phyloP scores from a whole-genome alignment of 2,888 invertebrate genomes.

The Mythimna impura region DNA sequence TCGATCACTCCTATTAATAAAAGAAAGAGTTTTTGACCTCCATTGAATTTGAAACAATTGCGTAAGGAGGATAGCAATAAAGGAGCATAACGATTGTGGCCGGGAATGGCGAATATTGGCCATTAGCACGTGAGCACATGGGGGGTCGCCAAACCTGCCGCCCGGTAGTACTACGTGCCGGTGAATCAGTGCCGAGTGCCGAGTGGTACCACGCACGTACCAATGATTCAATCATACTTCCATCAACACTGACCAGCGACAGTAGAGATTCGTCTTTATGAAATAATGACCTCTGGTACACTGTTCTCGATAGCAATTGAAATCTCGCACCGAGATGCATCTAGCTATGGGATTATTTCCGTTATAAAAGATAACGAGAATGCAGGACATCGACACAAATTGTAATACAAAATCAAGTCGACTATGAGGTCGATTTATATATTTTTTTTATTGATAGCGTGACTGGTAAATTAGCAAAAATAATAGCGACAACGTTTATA shows the following conservation, averaged over 20 bases:
- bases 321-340: conserved; percentile 26
- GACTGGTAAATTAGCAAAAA: background rate
- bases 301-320: conserved; percentile 46
- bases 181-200: conserved; percentile 61
- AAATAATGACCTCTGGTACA: conserved; percentile 46
- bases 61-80: conserved; percentile 76
- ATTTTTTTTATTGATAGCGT: conserved; percentile 21
- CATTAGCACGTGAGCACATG: conserved; percentile 84
- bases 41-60: conserved; percentile 76
- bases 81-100: conserved; percentile 69
- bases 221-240: conserved; percentile 61
- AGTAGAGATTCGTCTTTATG: conserved; percentile 41
- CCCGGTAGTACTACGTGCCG: conserved; percentile 65
- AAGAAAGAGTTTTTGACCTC: conserved; percentile 77
- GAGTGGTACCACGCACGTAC: conserved; percentile 62
- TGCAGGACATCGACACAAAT: background rate
- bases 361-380: background rate
- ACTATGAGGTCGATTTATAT: background rate
- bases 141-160: conserved; percentile 83
- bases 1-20: conserved; percentile 44
- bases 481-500: conserved; percentile 3
- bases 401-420: background rate
- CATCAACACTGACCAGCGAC: conserved; percentile 36
- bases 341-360: conserved; percentile 5
- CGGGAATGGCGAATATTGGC: conserved; percentile 82